Evolutionary conservation across 2,113 vertebrate genomes (phyloP).

Genomic region (Paratilapia polleni): DNA sequence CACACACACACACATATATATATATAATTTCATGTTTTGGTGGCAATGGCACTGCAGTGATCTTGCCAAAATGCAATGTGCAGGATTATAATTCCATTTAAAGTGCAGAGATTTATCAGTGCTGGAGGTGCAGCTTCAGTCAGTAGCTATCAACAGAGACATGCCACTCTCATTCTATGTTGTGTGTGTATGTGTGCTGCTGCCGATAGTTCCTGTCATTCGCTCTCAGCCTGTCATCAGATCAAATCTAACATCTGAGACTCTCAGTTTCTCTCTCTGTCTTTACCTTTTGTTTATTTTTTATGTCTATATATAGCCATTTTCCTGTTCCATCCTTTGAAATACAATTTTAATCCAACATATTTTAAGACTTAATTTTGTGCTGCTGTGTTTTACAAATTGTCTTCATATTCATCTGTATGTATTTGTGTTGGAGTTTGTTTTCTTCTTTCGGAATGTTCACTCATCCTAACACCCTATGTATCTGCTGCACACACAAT

Average conservation of each 20-base stretch:
- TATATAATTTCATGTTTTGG: background rate
- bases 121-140: slow-evolving; percentile 1
- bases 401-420: background rate
- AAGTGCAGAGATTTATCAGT: background rate
- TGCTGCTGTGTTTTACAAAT: background rate
- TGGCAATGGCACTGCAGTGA: background rate
- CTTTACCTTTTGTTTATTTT: background rate
- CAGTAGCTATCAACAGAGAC: background rate
- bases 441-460: background rate
- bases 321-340: background rate
- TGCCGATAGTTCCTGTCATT: background rate
- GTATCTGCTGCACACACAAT: background rate
- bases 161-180: background rate
- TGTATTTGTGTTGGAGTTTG: background rate
- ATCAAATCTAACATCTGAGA: background rate
- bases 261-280: background rate
- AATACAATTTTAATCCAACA: background rate
- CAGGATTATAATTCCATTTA: slow-evolving; percentile 4
- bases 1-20: no score
- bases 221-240: background rate
- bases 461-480: background rate
- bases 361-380: background rate
- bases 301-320: background rate
- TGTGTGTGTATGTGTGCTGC: background rate
- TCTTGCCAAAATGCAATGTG: background rate